Evolutionary conservation across 2,797 vertebrate genomes (phyloP).

Genomic region (Manis pentadactyla): DNA sequence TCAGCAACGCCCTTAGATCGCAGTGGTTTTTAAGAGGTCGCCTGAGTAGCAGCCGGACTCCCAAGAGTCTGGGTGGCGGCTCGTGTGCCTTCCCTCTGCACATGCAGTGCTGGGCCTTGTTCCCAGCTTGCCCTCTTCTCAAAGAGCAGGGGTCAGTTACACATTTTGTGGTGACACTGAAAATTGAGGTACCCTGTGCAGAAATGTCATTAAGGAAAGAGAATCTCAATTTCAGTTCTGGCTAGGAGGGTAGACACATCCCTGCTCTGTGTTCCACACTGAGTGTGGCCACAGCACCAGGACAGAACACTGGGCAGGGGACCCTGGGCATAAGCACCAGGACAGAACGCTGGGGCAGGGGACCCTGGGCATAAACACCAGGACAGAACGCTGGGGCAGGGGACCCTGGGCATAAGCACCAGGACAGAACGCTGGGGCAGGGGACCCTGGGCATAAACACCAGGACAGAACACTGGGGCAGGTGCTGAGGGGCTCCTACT

Average conservation of each 20-base stretch:
- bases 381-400: no score
- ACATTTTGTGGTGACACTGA: not conserved
- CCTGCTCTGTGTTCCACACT: not conserved
- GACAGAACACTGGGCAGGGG: not conserved
- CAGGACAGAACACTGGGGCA: no score
- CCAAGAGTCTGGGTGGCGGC: not conserved
- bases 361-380: no score
- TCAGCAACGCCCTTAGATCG: not conserved
- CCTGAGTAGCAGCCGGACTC: not conserved
- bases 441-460: no score
- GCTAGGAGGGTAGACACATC: not conserved
- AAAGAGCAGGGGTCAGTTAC: not conserved
- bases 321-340: conserved; percentile 26
- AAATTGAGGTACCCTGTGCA: not conserved
- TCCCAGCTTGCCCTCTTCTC: conserved; percentile 3
- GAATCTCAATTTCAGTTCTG: not conserved
- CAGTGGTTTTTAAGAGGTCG: not conserved
- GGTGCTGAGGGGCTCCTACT: not conserved
- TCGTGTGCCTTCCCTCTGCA: not conserved
- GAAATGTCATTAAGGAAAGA: conserved; percentile 5
- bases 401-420: no score
- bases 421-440: no score
- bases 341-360: no score
- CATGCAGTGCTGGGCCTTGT: not conserved
- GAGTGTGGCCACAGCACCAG: not conserved